Evolutionary conservation across 2,888 invertebrate species (phyloP).

Genomic region (Drosophila lutescens): DNA sequence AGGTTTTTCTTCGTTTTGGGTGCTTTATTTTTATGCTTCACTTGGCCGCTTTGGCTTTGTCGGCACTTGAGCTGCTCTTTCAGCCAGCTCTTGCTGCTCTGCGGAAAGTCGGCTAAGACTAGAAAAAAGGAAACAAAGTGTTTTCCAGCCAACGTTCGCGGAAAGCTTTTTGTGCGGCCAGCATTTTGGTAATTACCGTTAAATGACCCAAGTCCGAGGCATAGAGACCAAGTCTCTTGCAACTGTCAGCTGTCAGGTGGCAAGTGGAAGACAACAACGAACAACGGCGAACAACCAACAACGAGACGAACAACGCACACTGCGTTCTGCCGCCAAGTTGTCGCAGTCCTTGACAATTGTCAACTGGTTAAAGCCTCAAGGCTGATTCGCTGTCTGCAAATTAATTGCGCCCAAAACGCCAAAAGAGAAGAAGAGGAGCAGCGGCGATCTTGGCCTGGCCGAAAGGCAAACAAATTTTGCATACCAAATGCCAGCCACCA

Average conservation of each 20-base stretch:
- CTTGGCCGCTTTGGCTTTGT: slow-evolving; percentile 68
- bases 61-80: slow-evolving; percentile 63
- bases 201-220: slow-evolving; percentile 66
- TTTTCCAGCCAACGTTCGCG: slow-evolving; percentile 59
- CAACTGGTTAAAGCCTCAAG: slow-evolving; percentile 67
- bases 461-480: slow-evolving; percentile 73
- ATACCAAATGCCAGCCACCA: slow-evolving; percentile 64
- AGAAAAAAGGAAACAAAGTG: slow-evolving; percentile 29
- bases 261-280: slow-evolving; percentile 27
- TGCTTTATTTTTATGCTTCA: slow-evolving; percentile 71
- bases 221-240: slow-evolving; percentile 28
- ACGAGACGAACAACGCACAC: slow-evolving; percentile 7
- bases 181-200: slow-evolving; percentile 72
- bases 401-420: slow-evolving; percentile 63
- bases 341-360: slow-evolving; percentile 75
- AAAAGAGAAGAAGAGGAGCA: slow-evolving; percentile 18
- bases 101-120: slow-evolving; percentile 34
- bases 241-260: slow-evolving; percentile 41
- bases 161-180: slow-evolving; percentile 54
- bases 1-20: slow-evolving; percentile 50
- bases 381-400: slow-evolving; percentile 75
- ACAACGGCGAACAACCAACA: slow-evolving; percentile 1
- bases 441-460: slow-evolving; percentile 51
- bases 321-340: slow-evolving; percentile 44
- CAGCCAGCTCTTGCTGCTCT: slow-evolving; percentile 15